Percentiles rank a stretch among this genome's conserved stretches.
These are phyloP conservation scores for Drosophila kuntzei DNA, from an alignment of 2,888 invertebrate species.

Conservation along the genomic window DNA sequence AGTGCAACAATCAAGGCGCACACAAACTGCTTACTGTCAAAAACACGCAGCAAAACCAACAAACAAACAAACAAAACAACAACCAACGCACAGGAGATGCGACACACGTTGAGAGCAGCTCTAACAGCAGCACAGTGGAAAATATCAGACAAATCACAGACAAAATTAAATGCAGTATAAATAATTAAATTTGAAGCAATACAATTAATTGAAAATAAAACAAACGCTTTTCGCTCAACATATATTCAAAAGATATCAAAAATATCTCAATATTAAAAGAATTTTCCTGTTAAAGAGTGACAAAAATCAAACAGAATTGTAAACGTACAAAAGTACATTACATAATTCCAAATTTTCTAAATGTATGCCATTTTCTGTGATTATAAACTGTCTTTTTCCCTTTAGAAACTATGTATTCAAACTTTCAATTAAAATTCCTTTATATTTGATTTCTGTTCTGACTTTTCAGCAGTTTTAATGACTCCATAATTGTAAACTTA, in stretches of 20 bases:
- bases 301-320: not conserved
- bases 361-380: no score
- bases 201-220: not conserved
- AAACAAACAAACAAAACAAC: constrained; percentile 61
- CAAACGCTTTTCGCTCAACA: no score
- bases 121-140: constrained; percentile 38
- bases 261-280: not conserved
- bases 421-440: no score
- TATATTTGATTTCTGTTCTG: no score
- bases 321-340: no score
- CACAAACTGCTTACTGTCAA: constrained; percentile 79
- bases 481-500: no score
- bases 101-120: constrained; percentile 22
- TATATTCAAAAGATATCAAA: not conserved
- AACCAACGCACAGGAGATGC: constrained; percentile 41
- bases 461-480: no score
- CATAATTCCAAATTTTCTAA: no score
- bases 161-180: not conserved
- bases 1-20: constrained; percentile 80
- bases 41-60: constrained; percentile 67
- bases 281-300: not conserved
- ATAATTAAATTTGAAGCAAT: no score
- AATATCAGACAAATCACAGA: not conserved
- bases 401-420: no score
- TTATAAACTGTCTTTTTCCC: no score